phyloP scores from a whole-genome alignment of 2,797 vertebrate species.

The Anabas testudineus region DNA sequence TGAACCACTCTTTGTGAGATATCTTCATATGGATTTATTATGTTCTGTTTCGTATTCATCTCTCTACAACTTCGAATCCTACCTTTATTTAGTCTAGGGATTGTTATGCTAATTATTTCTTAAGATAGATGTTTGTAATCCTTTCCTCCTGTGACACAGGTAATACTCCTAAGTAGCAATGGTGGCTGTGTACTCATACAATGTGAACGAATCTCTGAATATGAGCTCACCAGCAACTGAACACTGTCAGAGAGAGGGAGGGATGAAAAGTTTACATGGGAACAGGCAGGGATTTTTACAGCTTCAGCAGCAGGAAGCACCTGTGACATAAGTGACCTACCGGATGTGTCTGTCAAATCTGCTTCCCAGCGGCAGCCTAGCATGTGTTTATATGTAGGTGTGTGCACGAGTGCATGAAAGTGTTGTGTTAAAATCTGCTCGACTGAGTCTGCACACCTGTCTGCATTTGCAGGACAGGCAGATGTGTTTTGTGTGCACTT shows the following conservation, averaged over 20 bases:
- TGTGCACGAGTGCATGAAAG: constrained; percentile 50
- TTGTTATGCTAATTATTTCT: constrained; percentile 58
- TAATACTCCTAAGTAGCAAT: constrained; percentile 34
- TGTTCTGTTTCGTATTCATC: constrained; percentile 51
- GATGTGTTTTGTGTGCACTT: constrained; percentile 45
- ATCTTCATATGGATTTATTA: constrained; percentile 42
- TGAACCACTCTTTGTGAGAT: constrained; percentile 13
- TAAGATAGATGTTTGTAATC: constrained; percentile 42
- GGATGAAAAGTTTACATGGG: constrained; percentile 29
- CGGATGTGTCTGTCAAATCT: constrained; percentile 71
- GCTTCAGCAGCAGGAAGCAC: constrained; percentile 64
- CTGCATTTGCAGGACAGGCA: constrained; percentile 62
- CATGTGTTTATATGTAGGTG: constrained; percentile 4
- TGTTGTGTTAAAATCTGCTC: constrained; percentile 53
- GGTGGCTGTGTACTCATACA: too few relatives aligned
- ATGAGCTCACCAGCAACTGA: constrained; percentile 45
- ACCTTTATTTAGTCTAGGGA: constrained; percentile 29
- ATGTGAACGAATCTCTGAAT: too few relatives aligned
- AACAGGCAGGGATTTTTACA: constrained; percentile 50
- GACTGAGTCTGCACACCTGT: constrained; percentile 60
- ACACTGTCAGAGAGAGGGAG: constrained; percentile 34
- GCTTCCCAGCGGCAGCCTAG: constrained; percentile 56
- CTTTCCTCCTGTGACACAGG: constrained; percentile 34
- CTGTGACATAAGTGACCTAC: constrained; percentile 60
- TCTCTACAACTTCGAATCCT: constrained; percentile 24